Evolutionary conservation across 2,113 vertebrate genomes (phyloP), one percentile per base, ranked within the genome.

Genomic region (Labeo catla): DNA sequence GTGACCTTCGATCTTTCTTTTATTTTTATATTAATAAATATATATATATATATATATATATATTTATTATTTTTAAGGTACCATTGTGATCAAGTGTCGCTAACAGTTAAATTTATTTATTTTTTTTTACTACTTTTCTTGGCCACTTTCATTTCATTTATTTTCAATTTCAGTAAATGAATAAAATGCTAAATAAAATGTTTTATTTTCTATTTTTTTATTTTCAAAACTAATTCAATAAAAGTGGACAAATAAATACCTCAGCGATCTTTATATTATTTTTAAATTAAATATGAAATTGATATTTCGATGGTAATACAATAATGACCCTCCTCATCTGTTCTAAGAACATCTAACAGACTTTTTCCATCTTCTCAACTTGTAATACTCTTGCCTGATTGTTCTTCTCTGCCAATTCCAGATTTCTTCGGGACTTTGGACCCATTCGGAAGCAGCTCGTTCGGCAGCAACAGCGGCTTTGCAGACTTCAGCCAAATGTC

Each of bases 401-500:
- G 10, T 47, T 47, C 63, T 59, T 52, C 13, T 5, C 21, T 63
- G 19, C n/a, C 10, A 43, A 28, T 50, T 86, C 12, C 89, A 99
- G 98, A 99, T 91, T 94, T 96, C 0, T 99, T 99, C 87, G 96
- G 96, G 54, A 95, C 97, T 0, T 86, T 98, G 81, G 98, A 99
- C 90, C 98, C 97, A 0, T 99, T 99, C 82, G 97, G 97, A 90
- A 97, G 96, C 79, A 89, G 96, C 83, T 90, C 95, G 85, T 97
- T 97, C 91, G 93, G 76, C 66, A 91, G 94, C 78, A 93, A 93
- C 81, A 96, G 96, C 88, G 97, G 97, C 49, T 99, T 99, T 90
- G 98, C 98, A 49, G 97, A 99, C 93, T 99, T 99, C 94, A 99
- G 97, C 93, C 97, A 97, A 90, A 99, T 99, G 98, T 96, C 97